Evolutionary conservation across 1,140 invertebrate species (phyloP).

Genomic region (Diabrotica undecimpunctata): DNA sequence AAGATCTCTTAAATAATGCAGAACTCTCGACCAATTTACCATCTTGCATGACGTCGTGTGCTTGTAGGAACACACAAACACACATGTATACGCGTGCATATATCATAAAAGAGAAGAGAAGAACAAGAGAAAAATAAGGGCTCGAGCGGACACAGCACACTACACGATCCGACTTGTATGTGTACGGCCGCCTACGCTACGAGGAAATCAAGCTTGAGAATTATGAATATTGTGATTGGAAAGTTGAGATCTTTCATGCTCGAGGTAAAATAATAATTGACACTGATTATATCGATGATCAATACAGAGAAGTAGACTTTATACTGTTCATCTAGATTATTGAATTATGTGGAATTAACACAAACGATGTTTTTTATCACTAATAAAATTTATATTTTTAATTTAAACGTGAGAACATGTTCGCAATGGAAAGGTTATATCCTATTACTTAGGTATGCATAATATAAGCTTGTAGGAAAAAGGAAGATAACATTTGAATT

Average conservation of each 20-base stretch:
- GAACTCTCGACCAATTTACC: constrained; percentile 16
- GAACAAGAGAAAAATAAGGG: constrained; percentile 13
- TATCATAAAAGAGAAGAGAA: constrained; percentile 7
- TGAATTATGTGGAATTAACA: no score
- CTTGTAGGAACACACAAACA: constrained; percentile 16
- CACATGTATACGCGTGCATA: constrained; percentile 17
- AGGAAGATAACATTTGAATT: no score
- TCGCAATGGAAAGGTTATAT: no score
- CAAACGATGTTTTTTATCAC: no score
- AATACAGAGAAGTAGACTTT: no score
- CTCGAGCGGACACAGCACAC: constrained; percentile 4
- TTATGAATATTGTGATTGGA: constrained; percentile 9
- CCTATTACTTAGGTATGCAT: no score
- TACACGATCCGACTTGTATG: constrained; percentile 6
- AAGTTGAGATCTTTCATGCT: constrained; percentile 2
- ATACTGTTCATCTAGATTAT: no score
- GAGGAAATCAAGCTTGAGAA: constrained; percentile 8
- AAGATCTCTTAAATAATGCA: constrained; percentile 12
- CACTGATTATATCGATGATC: no score
- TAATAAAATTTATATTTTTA: no score
- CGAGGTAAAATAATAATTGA: background rate
- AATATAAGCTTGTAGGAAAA: background rate
- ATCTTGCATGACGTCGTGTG: constrained; percentile 5
- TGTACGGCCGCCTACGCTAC: constrained; percentile 12
- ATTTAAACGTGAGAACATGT: no score